phyloP scores from a whole-genome alignment of 2,113 vertebrate species.

The Brachypteracias leptosomus region DNA sequence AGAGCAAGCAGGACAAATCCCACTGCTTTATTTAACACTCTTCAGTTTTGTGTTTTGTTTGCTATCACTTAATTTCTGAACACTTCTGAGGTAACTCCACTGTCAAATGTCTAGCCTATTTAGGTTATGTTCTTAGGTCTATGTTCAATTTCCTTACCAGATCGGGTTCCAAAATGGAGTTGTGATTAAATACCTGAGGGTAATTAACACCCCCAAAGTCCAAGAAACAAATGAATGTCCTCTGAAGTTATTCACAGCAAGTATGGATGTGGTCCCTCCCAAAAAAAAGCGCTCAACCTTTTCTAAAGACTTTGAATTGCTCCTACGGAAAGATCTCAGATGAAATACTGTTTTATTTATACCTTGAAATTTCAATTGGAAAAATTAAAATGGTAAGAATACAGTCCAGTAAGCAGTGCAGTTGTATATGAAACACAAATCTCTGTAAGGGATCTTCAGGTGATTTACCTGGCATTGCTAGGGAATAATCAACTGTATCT shows the following conservation, averaged over 20 bases:
- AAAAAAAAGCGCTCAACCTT: background rate
- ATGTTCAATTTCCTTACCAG: background rate
- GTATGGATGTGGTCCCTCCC: background rate
- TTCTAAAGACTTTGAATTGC: background rate
- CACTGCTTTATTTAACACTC: background rate
- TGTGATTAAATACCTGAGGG: background rate
- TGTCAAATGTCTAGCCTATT: background rate
- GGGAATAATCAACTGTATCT: conserved; percentile 89
- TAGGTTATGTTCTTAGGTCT: background rate
- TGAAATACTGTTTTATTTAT: background rate
- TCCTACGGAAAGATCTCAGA: background rate
- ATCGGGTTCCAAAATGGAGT: background rate
- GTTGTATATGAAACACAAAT: background rate
- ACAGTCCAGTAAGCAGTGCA: background rate
- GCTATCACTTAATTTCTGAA: background rate
- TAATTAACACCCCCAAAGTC: background rate
- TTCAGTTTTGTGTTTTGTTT: background rate
- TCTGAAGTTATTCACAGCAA: background rate
- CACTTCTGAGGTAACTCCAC: background rate
- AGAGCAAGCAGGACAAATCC: background rate
- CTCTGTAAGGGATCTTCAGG: background rate
- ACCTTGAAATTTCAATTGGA: background rate
- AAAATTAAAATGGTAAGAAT: background rate
- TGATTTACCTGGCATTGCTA: conserved; percentile 92
- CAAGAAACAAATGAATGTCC: background rate